phyloP scores from a whole-genome alignment of 1,140 invertebrate species.

The Hetaerina americana region DNA sequence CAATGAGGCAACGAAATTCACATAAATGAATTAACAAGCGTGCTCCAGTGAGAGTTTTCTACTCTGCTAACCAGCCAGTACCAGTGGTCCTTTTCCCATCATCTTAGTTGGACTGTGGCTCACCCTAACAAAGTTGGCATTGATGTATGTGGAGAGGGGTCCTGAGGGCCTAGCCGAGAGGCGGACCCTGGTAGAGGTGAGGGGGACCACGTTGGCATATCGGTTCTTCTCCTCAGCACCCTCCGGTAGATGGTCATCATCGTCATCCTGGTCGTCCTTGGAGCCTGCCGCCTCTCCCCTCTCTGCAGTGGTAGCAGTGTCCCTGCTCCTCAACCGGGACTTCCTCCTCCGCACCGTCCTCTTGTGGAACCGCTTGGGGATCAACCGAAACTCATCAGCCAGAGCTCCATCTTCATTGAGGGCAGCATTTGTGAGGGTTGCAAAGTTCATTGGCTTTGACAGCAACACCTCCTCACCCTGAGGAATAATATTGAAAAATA shows the following conservation, averaged over 20 bases:
- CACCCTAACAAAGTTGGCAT: slow-evolving; percentile 78
- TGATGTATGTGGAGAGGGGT: slow-evolving; percentile 76
- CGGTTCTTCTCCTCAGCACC: slow-evolving; percentile 85
- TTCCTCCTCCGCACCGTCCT: background rate
- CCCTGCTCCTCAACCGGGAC: background rate
- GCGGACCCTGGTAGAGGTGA: slow-evolving; percentile 74
- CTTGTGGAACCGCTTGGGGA: background rate
- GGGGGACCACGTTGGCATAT: slow-evolving; percentile 85
- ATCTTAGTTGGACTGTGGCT: too few species aligned
- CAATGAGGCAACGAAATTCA: too few species aligned
- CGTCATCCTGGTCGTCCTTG: slow-evolving; percentile 52
- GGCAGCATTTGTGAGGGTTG: background rate
- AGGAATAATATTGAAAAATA: too few species aligned
- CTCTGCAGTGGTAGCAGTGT: background rate
- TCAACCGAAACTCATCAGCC: background rate
- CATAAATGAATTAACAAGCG: too few species aligned
- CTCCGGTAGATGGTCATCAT: slow-evolving; percentile 62
- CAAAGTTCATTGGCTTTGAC: background rate
- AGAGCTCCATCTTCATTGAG: background rate
- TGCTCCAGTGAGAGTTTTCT: too few species aligned
- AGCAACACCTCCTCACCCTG: background rate
- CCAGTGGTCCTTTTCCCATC: too few species aligned
- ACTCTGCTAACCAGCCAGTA: too few species aligned
- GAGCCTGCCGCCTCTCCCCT: slow-evolving; percentile 49
- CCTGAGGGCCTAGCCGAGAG: slow-evolving; percentile 44